Percentiles rank a stretch among this genome's conserved stretches.
phyloP scores from a whole-genome alignment of 1,140 invertebrate genomes.

The Drosophila repleta region DNA sequence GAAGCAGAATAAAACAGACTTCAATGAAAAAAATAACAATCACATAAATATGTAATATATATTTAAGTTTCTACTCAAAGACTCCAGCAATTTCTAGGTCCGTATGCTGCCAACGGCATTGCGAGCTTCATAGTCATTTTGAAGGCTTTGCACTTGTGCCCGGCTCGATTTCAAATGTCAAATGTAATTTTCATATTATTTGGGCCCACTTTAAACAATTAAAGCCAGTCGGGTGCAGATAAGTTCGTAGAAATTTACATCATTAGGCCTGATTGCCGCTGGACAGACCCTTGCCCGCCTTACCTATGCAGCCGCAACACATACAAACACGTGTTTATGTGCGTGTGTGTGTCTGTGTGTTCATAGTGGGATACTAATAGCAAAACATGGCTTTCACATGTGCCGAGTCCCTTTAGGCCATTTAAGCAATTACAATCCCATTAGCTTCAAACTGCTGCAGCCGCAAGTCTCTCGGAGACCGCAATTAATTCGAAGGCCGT shows the following conservation, averaged over 20 bases:
- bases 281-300: neutral
- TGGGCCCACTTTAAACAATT: neutral
- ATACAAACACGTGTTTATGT: neutral
- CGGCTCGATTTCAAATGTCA: no score
- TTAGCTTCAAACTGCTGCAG: neutral
- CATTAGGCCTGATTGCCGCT: neutral
- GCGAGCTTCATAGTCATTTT: no score
- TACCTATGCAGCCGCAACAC: neutral
- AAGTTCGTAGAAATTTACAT: neutral
- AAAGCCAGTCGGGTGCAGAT: neutral
- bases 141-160: no score
- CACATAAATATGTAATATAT: no score
- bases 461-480: neutral
- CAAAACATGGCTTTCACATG: neutral
- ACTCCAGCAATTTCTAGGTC: no score
- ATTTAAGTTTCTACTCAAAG: no score
- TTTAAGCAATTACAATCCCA: constrained; percentile 17
- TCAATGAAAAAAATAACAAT: neutral
- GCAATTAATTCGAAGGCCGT: neutral
- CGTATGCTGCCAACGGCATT: no score
- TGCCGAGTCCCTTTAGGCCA: constrained; percentile 3
- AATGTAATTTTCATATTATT: no score
- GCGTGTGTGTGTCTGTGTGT: neutral
- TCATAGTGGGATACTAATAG: neutral
- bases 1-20: neutral